Evolutionary conservation across 2,797 vertebrate species (phyloP).

Genomic region (Micromesistius poutassou): DNA sequence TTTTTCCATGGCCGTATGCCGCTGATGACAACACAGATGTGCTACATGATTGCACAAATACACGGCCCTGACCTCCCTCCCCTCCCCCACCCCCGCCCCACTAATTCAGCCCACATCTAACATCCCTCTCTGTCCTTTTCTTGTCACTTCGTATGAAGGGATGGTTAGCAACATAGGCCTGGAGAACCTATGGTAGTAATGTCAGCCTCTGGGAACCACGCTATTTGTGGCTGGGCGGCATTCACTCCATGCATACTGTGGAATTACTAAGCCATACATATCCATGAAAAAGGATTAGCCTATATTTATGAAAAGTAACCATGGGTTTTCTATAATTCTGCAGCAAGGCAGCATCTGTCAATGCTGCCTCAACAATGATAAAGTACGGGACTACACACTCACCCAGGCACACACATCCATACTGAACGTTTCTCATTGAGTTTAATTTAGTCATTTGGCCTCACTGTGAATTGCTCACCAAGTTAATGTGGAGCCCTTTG

Average conservation of each 20-base stretch:
- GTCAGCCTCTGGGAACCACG: constrained; percentile 5
- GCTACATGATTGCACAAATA: not conserved
- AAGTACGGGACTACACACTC: not conserved
- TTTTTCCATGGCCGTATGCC: not conserved
- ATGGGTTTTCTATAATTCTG: not conserved
- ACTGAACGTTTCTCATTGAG: not conserved
- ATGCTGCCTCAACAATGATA: not conserved
- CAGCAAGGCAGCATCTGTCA: not conserved
- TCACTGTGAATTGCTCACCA: not conserved
- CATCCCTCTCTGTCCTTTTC: not conserved
- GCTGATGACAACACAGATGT: not conserved
- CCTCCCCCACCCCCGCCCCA: not conserved
- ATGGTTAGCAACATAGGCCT: not conserved
- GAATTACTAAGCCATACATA: not conserved
- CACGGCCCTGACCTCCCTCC: not conserved
- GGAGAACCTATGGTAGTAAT: not conserved
- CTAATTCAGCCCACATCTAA: not conserved
- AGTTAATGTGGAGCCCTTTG: not conserved
- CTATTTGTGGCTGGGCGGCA: not conserved
- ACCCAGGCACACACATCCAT: not conserved
- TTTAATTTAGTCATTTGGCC: not conserved
- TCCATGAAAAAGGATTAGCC: not conserved
- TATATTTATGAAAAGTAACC: not conserved
- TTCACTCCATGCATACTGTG: not conserved
- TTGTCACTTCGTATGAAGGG: not conserved